A percentile compares a stretch with the other conserved stretches of the same genome.
phyloP scores from a whole-genome alignment of 2,797 vertebrate genomes.

The Cyclopterus lumpus region DNA sequence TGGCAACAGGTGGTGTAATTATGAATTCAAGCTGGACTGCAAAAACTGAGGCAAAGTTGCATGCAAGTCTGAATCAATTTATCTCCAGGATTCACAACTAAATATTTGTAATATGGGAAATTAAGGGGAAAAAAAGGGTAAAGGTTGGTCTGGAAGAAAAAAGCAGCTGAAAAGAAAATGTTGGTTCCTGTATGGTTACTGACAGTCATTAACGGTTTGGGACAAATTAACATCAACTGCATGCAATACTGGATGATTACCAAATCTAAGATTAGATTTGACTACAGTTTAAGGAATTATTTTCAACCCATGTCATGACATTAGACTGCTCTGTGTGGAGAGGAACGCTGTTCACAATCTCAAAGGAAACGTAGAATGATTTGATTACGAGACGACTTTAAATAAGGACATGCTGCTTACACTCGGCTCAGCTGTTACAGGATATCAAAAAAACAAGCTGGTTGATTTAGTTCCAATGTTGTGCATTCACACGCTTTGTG shows the following conservation, averaged over 20 bases:
- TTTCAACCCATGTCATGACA: background rate
- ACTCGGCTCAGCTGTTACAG: conserved; percentile 44
- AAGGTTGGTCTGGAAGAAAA: background rate
- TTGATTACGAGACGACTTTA: conserved; percentile 49
- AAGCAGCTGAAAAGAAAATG: background rate
- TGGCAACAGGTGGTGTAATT: background rate
- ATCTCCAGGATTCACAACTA: background rate
- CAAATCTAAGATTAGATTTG: background rate
- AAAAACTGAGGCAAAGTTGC: background rate
- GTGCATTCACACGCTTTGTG: background rate
- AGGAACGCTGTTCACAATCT: conserved; percentile 6
- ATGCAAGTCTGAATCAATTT: background rate
- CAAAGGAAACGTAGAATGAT: conserved; percentile 42
- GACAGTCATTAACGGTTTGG: background rate
- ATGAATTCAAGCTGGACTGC: background rate
- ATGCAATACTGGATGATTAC: background rate
- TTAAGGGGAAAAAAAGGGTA: background rate
- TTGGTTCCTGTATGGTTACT: background rate
- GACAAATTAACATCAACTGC: background rate
- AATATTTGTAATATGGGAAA: background rate
- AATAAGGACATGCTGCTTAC: conserved; percentile 32
- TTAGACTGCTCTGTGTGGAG: background rate
- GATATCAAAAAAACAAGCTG: background rate
- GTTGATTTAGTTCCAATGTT: background rate
- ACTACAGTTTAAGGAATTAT: background rate